phyloP scores from a whole-genome alignment of 2,797 vertebrate genomes.

The Pseudopleuronectes americanus region DNA sequence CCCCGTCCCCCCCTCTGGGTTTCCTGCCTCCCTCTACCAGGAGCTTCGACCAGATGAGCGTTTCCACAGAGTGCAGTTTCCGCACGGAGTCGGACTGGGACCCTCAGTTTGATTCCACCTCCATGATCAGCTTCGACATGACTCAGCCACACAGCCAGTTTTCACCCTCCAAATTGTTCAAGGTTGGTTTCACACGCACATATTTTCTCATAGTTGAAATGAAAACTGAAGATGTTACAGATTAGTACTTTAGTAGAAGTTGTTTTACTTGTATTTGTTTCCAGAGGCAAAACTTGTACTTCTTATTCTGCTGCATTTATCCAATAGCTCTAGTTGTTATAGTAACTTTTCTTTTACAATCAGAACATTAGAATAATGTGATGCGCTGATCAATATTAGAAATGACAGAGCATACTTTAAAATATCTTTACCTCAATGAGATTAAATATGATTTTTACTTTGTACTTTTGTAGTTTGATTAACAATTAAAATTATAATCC shows the following conservation, averaged over 20 bases:
- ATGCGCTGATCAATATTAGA: too few relatives aligned
- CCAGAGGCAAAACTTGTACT: not conserved
- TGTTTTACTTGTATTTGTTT: not conserved
- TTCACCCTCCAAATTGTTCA: constrained; percentile 61
- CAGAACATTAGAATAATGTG: too few relatives aligned
- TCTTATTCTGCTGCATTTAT: too few relatives aligned
- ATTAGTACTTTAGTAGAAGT: not conserved
- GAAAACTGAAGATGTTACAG: not conserved
- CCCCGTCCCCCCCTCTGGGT: not conserved
- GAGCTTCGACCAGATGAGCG: constrained; percentile 79
- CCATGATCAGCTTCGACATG: constrained; percentile 74
- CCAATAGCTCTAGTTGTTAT: too few relatives aligned
- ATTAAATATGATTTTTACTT: not conserved
- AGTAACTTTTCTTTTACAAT: too few relatives aligned
- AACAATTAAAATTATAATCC: not conserved
- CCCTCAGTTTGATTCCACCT: constrained; percentile 49
- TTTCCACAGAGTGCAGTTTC: constrained; percentile 75
- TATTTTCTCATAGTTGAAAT: not conserved
- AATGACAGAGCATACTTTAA: too few relatives aligned
- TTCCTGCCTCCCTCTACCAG: constrained; percentile 70
- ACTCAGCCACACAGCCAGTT: constrained; percentile 35
- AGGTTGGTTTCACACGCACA: constrained; percentile 62
- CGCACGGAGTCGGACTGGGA: constrained; percentile 66
- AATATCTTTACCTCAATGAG: not conserved
- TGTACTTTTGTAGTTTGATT: not conserved